Percentiles rank a stretch among this genome's conserved stretches.
These are phyloP conservation scores for Diorhabda carinulata DNA, from an alignment of 1,140 invertebrate genomes.

Conservation along the genomic window DNA sequence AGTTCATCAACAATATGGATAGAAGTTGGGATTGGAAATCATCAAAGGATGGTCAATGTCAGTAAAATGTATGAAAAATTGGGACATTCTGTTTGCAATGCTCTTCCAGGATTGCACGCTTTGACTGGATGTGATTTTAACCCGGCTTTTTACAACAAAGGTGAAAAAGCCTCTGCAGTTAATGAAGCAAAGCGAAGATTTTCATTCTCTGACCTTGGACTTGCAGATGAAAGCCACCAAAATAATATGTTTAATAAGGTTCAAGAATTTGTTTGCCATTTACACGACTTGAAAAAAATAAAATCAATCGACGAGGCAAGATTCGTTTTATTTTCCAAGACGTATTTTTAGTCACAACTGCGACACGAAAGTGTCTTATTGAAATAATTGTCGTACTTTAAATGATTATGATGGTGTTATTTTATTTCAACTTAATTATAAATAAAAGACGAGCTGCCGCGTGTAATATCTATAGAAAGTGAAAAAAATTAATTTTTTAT, in stretches of 20 bases:
- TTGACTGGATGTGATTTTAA: neutral
- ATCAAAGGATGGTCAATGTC: no score
- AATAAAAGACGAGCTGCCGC: no score
- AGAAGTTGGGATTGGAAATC: no score
- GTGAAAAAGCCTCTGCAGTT: slow-evolving; percentile 1
- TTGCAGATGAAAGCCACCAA: neutral
- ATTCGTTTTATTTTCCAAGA: slow-evolving; percentile 18
- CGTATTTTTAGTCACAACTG: no score
- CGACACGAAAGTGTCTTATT: no score
- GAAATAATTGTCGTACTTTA: no score
- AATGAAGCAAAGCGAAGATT: slow-evolving; percentile 9
- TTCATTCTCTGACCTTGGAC: neutral
- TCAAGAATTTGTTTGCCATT: slow-evolving; percentile 17
- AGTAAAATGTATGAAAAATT: neutral
- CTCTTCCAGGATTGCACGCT: slow-evolving; percentile 7
- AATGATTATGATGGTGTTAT: no score
- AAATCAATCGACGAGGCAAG: slow-evolving; percentile 12
- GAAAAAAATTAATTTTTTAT: no score
- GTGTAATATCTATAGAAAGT: no score
- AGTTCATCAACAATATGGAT: no score
- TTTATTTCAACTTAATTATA: no score
- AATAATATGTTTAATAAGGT: neutral
- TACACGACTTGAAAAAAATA: slow-evolving; percentile 8
- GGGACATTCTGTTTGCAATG: slow-evolving; percentile 7
- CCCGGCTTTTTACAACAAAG: no score